phyloP scores from a whole-genome alignment of 2,113 vertebrate species.

The Dasyprocta punctata region DNA sequence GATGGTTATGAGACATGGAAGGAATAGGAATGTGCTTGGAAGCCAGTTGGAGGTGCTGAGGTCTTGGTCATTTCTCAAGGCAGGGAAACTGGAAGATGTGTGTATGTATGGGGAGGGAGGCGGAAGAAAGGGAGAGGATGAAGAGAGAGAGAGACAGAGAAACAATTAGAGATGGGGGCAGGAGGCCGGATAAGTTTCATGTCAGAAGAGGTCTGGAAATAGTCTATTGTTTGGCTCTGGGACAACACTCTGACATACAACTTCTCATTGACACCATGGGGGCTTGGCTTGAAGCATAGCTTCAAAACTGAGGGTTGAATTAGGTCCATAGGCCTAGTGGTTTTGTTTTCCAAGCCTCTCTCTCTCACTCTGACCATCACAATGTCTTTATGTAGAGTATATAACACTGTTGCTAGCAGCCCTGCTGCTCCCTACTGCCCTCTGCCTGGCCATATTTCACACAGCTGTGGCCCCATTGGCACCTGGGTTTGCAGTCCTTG shows the following conservation, averaged over 20 bases:
- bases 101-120: background rate
- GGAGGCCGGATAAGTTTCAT: background rate
- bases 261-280: background rate
- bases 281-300: background rate
- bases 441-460: background rate
- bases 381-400: background rate
- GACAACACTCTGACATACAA: background rate
- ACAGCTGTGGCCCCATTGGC: background rate
- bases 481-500: background rate
- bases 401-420: background rate
- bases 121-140: background rate
- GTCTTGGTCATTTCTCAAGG: background rate
- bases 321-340: background rate
- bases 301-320: background rate
- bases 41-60: background rate
- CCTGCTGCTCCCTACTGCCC: background rate
- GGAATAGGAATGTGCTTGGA: background rate
- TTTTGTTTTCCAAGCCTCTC: background rate
- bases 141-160: too few species aligned
- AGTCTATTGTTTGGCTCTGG: background rate
- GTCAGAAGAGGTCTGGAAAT: background rate
- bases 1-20: background rate
- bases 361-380: background rate
- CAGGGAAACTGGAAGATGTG: background rate
- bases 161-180: background rate